phyloP scores from a whole-genome alignment of 2,797 vertebrate species.

The Typhlichthys subterraneus region DNA sequence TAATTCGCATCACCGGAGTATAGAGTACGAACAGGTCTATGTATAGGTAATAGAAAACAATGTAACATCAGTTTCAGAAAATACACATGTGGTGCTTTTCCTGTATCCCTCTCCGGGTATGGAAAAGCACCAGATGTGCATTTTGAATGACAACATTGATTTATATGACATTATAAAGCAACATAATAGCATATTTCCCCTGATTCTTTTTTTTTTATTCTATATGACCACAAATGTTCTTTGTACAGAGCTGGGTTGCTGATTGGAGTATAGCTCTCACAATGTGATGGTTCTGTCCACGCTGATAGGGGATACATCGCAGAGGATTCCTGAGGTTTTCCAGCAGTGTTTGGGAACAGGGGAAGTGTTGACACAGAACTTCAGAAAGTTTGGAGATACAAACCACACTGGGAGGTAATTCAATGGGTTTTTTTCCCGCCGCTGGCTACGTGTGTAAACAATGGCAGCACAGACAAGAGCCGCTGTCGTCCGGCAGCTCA shows the following conservation, averaged over 20 bases:
- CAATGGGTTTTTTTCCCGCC: conserved; percentile 31
- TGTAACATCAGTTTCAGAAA: neutral
- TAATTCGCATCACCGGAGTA: conserved; percentile 18
- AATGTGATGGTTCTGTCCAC: conserved; percentile 36
- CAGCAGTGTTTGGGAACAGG: conserved; percentile 42
- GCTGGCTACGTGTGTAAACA: conserved; percentile 38
- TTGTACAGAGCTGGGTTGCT: conserved; percentile 10
- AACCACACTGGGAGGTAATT: conserved; percentile 51
- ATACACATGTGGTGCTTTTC: conserved; percentile 9
- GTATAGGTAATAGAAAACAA: conserved; percentile 13
- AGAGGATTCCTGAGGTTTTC: conserved; percentile 60
- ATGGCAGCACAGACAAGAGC: conserved; percentile 32
- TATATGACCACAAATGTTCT: conserved; percentile 19
- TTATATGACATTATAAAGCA: neutral
- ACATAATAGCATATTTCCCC: conserved; percentile 5
- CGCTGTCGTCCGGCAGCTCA: neutral
- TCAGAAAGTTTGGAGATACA: conserved; percentile 45
- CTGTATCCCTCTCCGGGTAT: neutral
- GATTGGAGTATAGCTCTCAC: conserved; percentile 25
- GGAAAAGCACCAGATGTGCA: neutral
- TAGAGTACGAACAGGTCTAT: neutral
- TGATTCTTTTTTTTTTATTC: conserved; percentile 16
- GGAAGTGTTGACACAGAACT: conserved; percentile 57
- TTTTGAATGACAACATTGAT: conserved; percentile 8
- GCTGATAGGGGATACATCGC: conserved; percentile 20